Conservation (phyloP, 2,888 invertebrate genomes). For the Thymelicus acteon region DNA sequence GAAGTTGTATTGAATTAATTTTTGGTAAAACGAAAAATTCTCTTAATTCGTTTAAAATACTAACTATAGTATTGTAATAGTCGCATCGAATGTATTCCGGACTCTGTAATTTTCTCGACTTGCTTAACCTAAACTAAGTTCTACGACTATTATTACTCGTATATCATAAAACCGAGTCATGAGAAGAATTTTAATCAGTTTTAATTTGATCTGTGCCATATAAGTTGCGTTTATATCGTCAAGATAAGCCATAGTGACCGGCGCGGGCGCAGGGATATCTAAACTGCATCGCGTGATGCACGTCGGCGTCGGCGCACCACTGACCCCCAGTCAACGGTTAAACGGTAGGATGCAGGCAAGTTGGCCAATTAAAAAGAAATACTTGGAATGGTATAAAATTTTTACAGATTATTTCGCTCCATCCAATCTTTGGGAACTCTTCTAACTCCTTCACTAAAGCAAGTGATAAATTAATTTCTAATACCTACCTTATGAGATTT, state of each 20-base stretch:
- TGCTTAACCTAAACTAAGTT: neutral
- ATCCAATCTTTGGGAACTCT: too few relatives aligned
- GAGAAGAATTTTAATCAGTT: constrained; percentile 9
- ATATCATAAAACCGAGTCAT: constrained; percentile 10
- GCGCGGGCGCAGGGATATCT: constrained; percentile 60
- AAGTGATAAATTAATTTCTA: too few relatives aligned
- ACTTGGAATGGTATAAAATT: too few relatives aligned
- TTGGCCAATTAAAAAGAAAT: too few relatives aligned
- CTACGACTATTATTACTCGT: constrained; percentile 8
- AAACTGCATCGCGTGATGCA: constrained; percentile 65
- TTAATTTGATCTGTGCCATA: constrained; percentile 16
- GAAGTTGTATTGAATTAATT: too few relatives aligned
- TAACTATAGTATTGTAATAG: too few relatives aligned
- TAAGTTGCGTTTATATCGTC: constrained; percentile 46
- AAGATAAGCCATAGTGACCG: constrained; percentile 47
- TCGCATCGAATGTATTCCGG: too few relatives aligned
- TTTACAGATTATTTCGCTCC: too few relatives aligned
- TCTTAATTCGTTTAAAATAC: too few relatives aligned
- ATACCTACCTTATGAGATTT: too few relatives aligned
- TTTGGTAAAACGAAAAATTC: too few relatives aligned
- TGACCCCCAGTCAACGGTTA: constrained; percentile 20
- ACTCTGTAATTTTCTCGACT: too few relatives aligned
- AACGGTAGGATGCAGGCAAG: constrained; percentile 1
- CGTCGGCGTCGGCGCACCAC: constrained; percentile 42
- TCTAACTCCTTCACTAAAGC: neutral